Evolutionary conservation across 2,888 invertebrate species (phyloP).

Genomic region (Trypoxylon attenuatum): DNA sequence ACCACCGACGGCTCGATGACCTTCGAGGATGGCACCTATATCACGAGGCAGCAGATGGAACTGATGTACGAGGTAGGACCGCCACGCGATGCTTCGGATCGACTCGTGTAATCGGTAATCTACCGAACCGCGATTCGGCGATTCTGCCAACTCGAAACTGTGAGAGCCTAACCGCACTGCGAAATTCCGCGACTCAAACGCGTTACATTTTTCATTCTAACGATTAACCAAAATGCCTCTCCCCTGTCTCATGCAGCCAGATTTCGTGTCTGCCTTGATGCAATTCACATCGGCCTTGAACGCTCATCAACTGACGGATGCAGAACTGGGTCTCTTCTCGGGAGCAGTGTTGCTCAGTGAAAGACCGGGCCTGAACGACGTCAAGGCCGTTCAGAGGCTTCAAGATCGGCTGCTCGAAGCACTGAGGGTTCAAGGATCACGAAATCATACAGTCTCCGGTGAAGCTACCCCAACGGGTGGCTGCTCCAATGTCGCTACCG

Average conservation of each 20-base stretch:
- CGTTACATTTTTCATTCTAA: background rate
- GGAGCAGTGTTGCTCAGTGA: conserved; percentile 90
- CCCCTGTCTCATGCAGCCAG: conserved; percentile 81
- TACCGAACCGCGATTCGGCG: no score
- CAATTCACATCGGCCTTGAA: conserved; percentile 87
- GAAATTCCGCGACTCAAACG: background rate
- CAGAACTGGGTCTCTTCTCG: conserved; percentile 92
- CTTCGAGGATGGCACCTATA: conserved; percentile 91
- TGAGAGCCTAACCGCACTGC: background rate
- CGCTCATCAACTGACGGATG: conserved; percentile 87
- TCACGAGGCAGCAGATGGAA: conserved; percentile 89
- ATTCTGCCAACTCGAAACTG: no score
- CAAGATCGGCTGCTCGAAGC: conserved; percentile 91
- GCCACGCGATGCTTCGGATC: background rate
- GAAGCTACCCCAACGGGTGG: conserved; percentile 64
- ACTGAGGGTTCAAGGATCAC: conserved; percentile 83
- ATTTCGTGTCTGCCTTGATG: conserved; percentile 88
- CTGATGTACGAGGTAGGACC: conserved; percentile 87
- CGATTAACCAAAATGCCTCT: no score
- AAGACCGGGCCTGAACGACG: conserved; percentile 87
- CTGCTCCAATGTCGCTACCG: conserved; percentile 72
- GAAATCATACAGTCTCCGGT: conserved; percentile 71
- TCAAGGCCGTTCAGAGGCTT: conserved; percentile 85
- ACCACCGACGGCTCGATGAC: conserved; percentile 86
- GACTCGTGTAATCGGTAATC: no score